Conservation (phyloP, 2,888 invertebrate species). For the Cerastoderma edule region DNA sequence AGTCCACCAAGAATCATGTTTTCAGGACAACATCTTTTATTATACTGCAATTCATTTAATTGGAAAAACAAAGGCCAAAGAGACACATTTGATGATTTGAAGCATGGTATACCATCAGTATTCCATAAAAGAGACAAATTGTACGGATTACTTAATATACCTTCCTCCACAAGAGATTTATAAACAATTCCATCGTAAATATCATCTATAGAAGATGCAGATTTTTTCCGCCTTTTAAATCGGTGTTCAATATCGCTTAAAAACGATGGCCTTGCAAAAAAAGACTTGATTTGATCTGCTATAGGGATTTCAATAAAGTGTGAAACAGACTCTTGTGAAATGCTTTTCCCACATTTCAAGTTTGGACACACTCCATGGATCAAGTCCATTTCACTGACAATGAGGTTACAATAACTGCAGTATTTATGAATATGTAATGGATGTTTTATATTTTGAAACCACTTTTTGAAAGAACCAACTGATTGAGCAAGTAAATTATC, state of each 20-base stretch:
- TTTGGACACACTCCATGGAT: neutral
- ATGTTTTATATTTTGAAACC: conserved; percentile 17
- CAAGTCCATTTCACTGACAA: neutral
- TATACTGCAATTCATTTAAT: conserved; percentile 29
- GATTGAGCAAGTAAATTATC: conserved; percentile 1
- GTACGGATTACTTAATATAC: neutral
- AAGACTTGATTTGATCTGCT: neutral
- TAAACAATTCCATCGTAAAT: neutral
- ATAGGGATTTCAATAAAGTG: neutral
- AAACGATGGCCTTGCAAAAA: neutral
- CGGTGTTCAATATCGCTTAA: neutral
- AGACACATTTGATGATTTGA: neutral
- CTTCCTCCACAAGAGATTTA: neutral
- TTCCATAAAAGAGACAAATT: neutral
- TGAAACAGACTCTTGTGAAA: neutral
- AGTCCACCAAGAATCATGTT: conserved; percentile 30
- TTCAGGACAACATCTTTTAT: conserved; percentile 9
- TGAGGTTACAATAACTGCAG: conserved; percentile 6
- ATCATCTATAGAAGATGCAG: neutral
- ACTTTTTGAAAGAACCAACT: neutral
- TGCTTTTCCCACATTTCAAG: no score
- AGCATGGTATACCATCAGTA: conserved; percentile 2
- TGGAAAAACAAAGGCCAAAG: conserved; percentile 14
- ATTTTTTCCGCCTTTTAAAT: neutral
- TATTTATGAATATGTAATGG: conserved; percentile 11